These are phyloP conservation scores for Hoplostethus atlanticus DNA, from an alignment of 2,797 vertebrate genomes.

Conservation along the genomic window DNA sequence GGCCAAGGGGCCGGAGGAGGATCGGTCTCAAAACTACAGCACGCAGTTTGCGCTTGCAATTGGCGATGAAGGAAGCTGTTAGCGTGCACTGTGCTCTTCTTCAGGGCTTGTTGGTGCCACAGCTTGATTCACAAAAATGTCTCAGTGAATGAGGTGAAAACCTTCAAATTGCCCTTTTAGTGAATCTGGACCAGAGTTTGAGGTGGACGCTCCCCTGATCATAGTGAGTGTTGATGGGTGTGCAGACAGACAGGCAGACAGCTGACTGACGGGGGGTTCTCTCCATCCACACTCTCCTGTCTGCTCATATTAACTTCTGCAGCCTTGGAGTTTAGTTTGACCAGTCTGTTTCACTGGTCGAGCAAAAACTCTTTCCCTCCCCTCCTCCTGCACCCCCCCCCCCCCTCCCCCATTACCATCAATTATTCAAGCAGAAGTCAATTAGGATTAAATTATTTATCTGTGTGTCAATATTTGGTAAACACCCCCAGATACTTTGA, in stretches of 20 bases:
- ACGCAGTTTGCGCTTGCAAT: too few relatives aligned
- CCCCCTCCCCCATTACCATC: conserved; percentile 38
- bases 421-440: conserved; percentile 71
- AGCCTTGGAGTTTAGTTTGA: conserved; percentile 29
- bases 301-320: conserved; percentile 54
- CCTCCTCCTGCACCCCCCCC: conserved; percentile 14
- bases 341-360: conserved; percentile 46
- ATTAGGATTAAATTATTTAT: conserved; percentile 73
- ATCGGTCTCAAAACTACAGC: too few relatives aligned
- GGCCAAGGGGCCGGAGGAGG: conserved; percentile 24
- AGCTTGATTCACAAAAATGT: too few relatives aligned
- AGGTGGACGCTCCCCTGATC: conserved; percentile 32
- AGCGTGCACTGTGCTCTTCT: too few relatives aligned
- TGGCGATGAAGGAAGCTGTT: too few relatives aligned
- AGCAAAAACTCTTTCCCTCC: conserved; percentile 29
- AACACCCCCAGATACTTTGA: conserved; percentile 53
- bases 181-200: conserved; percentile 9
- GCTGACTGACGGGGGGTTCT: conserved; percentile 43
- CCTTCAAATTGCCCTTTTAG: neutral
- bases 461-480: conserved; percentile 75
- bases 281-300: conserved; percentile 59
- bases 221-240: conserved; percentile 2
- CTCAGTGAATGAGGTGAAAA: too few relatives aligned
- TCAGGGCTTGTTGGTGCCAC: too few relatives aligned
- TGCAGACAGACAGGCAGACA: conserved; percentile 55